phyloP scores from a whole-genome alignment of 1,140 invertebrate genomes.

The Drosophila setifemur region DNA sequence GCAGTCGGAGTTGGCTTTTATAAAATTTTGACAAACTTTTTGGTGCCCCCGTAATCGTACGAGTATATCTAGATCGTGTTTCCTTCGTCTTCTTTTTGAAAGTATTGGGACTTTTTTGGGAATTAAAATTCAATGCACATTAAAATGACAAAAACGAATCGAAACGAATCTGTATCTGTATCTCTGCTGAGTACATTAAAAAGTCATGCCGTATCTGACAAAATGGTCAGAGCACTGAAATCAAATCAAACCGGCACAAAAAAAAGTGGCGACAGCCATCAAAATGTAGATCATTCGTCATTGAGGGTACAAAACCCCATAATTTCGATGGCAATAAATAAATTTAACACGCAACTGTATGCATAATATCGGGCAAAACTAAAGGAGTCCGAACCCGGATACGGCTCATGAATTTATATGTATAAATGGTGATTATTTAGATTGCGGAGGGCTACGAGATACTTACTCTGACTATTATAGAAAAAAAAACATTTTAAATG shows the following conservation, averaged over 20 bases:
- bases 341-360: conserved; percentile 68
- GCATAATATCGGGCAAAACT: conserved; percentile 35
- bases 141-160: conserved; percentile 77
- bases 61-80: conserved; percentile 49
- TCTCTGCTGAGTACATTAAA: conserved; percentile 58
- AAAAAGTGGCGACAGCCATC: conserved; percentile 45
- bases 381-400: conserved; percentile 10
- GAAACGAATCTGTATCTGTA: conserved; percentile 12
- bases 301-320: conserved; percentile 65
- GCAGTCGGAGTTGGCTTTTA: conserved; percentile 46
- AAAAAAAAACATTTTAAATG: no score
- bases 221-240: conserved; percentile 45
- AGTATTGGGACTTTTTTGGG: conserved; percentile 61
- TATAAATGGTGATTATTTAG: neutral
- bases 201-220: conserved; percentile 63
- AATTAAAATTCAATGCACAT: conserved; percentile 81
- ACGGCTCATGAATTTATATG: neutral
- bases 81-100: conserved; percentile 19
- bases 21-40: conserved; percentile 78
- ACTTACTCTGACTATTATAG: neutral
- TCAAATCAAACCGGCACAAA: conserved; percentile 27
- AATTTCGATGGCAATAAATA: conserved; percentile 69
- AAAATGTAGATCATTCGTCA: conserved; percentile 79
- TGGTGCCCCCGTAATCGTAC: conserved; percentile 35
- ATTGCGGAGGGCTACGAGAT: neutral